Percentiles rank a stretch among this genome's conserved stretches.
Conservation (phyloP, 2,888 invertebrate genomes). For the Agrochola lychnidis region DNA sequence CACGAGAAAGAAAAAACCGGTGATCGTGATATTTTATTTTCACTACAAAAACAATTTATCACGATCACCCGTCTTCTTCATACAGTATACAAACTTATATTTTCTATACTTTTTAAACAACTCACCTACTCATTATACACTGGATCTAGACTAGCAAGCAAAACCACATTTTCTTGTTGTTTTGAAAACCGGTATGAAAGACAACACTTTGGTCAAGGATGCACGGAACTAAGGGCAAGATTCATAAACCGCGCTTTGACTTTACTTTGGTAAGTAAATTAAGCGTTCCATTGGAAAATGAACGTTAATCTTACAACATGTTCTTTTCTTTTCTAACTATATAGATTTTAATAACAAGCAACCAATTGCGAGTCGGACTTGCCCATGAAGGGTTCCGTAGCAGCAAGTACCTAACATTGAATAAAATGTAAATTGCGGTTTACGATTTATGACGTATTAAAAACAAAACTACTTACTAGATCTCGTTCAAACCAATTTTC, state of each 20-base stretch:
- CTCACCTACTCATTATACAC: neutral
- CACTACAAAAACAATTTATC: too few species aligned
- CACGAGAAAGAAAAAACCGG: too few species aligned
- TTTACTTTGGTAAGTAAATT: neutral
- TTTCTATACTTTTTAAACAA: neutral
- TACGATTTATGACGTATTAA: too few species aligned
- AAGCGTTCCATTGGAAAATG: neutral
- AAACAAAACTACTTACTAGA: too few species aligned
- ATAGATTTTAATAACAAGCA: too few species aligned
- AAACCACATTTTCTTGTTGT: conserved; percentile 23
- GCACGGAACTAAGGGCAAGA: neutral
- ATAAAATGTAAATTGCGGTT: too few species aligned
- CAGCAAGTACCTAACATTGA: too few species aligned
- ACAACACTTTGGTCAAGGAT: neutral
- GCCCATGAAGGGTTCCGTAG: too few species aligned
- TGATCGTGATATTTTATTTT: neutral
- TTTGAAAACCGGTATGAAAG: conserved; percentile 14
- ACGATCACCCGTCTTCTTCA: too few species aligned
- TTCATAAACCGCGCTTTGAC: neutral
- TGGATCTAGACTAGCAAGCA: neutral
- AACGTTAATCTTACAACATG: neutral
- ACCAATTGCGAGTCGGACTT: too few species aligned
- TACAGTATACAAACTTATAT: neutral
- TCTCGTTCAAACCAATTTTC: too few species aligned
- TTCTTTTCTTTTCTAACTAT: too few species aligned